These are phyloP conservation scores for Phallusia fumigata DNA, from an alignment of 23 tunicate species.

Conservation along the genomic window DNA sequence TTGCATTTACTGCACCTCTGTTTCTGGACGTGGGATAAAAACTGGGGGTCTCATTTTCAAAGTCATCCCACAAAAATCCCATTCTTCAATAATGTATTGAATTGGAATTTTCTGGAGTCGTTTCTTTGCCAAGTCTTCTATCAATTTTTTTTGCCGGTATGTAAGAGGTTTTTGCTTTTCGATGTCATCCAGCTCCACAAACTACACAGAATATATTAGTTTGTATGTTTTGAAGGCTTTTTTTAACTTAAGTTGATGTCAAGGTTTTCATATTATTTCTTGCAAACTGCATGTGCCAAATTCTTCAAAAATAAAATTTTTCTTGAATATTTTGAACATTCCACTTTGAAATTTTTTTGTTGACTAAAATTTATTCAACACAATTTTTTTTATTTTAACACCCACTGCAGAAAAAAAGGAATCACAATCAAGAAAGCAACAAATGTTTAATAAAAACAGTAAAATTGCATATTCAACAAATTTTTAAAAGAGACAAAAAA, in stretches of 20 bases:
- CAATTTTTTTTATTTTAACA: no score
- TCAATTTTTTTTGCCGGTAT: background rate
- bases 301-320: no score
- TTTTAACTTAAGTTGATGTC: background rate
- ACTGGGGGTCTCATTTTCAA: constrained; percentile 80
- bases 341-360: no score
- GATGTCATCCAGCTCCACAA: background rate
- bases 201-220: constrained; percentile 11
- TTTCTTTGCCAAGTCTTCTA: constrained; percentile 25
- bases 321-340: no score
- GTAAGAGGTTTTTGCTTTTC: constrained; percentile 1
- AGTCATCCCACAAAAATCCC: constrained; percentile 62
- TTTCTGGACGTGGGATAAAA: constrained; percentile 87
- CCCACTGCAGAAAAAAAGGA: no score
- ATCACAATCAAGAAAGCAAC: no score
- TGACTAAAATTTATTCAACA: no score
- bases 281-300: background rate
- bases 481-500: background rate
- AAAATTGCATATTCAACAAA: background rate
- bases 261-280: background rate
- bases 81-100: constrained; percentile 74
- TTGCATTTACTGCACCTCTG: constrained; percentile 36
- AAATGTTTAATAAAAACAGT: background rate
- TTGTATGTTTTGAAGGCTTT: background rate
- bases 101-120: constrained; percentile 51